These are phyloP conservation scores for Aeoliscus strigatus DNA, from an alignment of 2,797 vertebrate genomes.

Conservation along the genomic window DNA sequence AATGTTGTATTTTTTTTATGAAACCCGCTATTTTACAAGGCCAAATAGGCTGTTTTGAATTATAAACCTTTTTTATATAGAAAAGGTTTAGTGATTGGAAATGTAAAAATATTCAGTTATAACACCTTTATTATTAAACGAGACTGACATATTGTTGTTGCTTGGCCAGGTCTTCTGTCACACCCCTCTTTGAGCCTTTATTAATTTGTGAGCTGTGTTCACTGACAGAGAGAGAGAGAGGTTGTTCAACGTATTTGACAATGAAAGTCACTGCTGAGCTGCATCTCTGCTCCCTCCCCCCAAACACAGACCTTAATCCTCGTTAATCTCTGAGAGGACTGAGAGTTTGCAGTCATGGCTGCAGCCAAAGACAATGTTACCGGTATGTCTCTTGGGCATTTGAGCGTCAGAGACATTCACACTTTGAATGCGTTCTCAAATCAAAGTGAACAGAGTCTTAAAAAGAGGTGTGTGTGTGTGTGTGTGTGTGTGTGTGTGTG, in stretches of 20 bases:
- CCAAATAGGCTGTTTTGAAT: too few relatives aligned
- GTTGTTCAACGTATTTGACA: too few relatives aligned
- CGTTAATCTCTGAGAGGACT: conserved; percentile 63
- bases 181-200: background rate
- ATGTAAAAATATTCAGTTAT: too few relatives aligned
- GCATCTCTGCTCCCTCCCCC: conserved; percentile 36
- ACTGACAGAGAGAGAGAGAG: too few relatives aligned
- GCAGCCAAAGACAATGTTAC: conserved; percentile 38
- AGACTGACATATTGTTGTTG: background rate
- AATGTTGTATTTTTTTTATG: too few relatives aligned
- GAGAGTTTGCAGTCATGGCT: conserved; percentile 46
- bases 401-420: conserved; percentile 20
- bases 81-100: too few relatives aligned
- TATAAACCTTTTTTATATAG: too few relatives aligned
- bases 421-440: conserved; percentile 38
- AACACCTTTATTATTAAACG: too few relatives aligned
- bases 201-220: background rate
- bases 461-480: conserved; percentile 68
- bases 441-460: conserved; percentile 13
- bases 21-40: too few relatives aligned
- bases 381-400: conserved; percentile 33
- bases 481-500: too few relatives aligned
- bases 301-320: conserved; percentile 62
- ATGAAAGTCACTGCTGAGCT: background rate
- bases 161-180: background rate